These are phyloP conservation scores for Sakesphorus luctuosus DNA, from an alignment of 2,113 vertebrate genomes.

Conservation along the genomic window DNA sequence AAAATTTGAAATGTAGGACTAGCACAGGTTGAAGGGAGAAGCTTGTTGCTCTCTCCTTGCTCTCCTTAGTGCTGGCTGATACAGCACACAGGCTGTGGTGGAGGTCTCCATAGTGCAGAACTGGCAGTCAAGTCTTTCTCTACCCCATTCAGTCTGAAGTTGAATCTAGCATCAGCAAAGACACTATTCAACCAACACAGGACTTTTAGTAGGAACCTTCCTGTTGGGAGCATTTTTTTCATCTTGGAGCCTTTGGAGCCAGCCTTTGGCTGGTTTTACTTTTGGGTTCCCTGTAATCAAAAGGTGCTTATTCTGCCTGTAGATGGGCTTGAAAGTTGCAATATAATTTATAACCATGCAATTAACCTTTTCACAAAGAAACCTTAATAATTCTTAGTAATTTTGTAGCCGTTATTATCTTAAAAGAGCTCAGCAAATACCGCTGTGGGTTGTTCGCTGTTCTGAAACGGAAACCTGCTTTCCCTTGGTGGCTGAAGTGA, in stretches of 20 bases:
- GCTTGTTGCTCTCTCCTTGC: not conserved
- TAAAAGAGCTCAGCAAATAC: not conserved
- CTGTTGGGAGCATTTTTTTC: not conserved
- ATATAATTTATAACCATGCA: slow-evolving; percentile 9
- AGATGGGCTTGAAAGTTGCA: not conserved
- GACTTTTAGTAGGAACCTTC: not conserved
- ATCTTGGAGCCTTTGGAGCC: not conserved
- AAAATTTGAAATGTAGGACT: not conserved
- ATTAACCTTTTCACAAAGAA: slow-evolving; percentile 34
- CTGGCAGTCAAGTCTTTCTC: not conserved
- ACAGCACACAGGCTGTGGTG: accelerated
- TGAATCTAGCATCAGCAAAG: not conserved
- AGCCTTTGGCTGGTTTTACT: not conserved
- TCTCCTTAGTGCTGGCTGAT: not conserved
- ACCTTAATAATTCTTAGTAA: slow-evolving; percentile 17
- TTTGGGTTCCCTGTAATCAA: not conserved
- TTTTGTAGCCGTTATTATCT: not conserved
- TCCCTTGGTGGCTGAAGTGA: not conserved
- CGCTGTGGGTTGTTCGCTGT: slow-evolving; percentile 21
- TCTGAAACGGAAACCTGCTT: not conserved
- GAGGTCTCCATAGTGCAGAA: accelerated
- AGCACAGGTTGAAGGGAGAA: not conserved
- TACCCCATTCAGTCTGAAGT: not conserved
- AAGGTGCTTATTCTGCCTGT: slow-evolving; percentile 45
- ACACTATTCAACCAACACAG: not conserved